Base-by-base conservation (phyloP, 2,888 invertebrate genomes). In the Scaptomyza flava region DNA sequence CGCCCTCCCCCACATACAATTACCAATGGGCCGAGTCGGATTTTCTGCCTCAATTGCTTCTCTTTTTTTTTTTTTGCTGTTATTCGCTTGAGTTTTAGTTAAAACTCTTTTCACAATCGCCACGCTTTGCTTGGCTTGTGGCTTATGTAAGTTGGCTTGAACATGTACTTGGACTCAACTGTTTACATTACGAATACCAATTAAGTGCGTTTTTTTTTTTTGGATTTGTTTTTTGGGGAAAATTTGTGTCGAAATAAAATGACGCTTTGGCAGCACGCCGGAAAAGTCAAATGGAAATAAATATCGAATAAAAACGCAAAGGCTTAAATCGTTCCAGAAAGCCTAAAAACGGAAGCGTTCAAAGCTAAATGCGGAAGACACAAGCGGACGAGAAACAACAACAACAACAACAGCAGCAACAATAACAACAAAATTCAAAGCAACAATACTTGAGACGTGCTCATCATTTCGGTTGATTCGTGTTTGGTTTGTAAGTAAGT, bases 11-110 rank as follows among this genome's bases (percentile, higher is more conserved):
- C 76, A 45, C 72, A 59, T 68, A 50, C 72, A 74, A 70, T 74
- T 81, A 84, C 67, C 70, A 70, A 62, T 77, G 75, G 74, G 72
- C 52, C 57, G 65, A 66, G 53, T 58, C 73, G 62, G 54, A 72
- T 77, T 84, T 41, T 79, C 70, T 79, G 81, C 77, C 66, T 82
- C 68, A 84, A 77, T 84, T 81, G 79, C 67, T 64, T 57, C 43
- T 61, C 43, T 64, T 30, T 12, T 14, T 41, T 48, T 14, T 42
- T 73, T 68, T 64, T 42, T 33, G 9, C 14, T 17, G 58, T 45
- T 59, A 17, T 66, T 62, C 43, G 45, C 36, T 36, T 48, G 57
- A 46, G 38, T 51, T 62, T 71, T 46, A 61, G 63, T 68, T 68
- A 14, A 14, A 31, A 41, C 41, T 41, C 34, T 75, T 68, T 72